Base-by-base conservation (phyloP, 2,797 vertebrate genomes). In the Alauda arvensis region DNA sequence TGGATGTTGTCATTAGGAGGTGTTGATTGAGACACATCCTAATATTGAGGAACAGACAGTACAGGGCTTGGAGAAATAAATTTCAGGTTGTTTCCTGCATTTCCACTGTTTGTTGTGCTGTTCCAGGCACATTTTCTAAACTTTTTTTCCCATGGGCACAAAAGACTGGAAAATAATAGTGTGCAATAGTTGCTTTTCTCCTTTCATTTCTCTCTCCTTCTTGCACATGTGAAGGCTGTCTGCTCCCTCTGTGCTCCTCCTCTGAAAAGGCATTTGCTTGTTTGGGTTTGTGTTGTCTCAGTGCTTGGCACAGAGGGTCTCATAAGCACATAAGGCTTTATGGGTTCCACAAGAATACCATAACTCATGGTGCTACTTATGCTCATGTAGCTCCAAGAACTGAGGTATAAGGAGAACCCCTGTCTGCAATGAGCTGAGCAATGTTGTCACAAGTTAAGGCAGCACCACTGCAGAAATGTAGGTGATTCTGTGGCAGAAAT, bases 241-340 rank as follows among this genome's bases (percentile, higher is more conserved):
- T 1, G 17, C 48, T 63, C n/a, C 2, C 14, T 31, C 20, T 3
- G 6, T 2, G 4, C 26, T 53, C 11, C 2, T 53, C 19, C 31
- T 48, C 60, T 48, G 51, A 61, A 17, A n/a, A 43, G 28, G 37
- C 11, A 18, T 65, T 69, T 75, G 21, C 74, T 78, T 45, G 56
- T 39, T 71, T 39, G 37, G n/a, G 37, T 72, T 52, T 6, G 6
- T 37, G 34, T 40, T 57, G 65, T 34, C 49, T 39, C 21, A 25
- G 29, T 26, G 52, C 37, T 59, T 79, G 68, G 40, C 61, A 67
- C 17, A 62, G 33, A 24, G 28, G 6, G 17, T 33, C 40, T 80
- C 18, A 37, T 37, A 37, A 37, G 37, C 37, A 37, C 10, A 11
- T 33, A 17, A 74, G 28, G 57, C 14, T 69, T 69, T 40, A 28